Evolutionary conservation across 2,113 vertebrate species (phyloP).

Genomic region (Fukomys damarensis): DNA sequence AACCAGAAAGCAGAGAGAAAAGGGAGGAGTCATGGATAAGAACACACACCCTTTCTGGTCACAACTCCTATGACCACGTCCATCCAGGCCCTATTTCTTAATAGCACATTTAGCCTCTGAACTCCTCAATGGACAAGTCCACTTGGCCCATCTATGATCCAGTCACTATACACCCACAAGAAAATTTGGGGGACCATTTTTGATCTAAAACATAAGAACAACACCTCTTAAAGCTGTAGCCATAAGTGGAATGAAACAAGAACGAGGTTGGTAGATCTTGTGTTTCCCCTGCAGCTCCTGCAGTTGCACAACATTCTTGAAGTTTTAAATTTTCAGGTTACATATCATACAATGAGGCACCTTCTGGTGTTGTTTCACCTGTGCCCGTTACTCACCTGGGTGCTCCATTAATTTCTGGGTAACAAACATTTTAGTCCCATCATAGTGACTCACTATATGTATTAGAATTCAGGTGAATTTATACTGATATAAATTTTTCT

Average conservation of each 20-base stretch:
- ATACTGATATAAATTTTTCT: neutral
- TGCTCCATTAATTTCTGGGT: neutral
- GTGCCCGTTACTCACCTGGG: no score
- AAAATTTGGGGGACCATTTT: neutral
- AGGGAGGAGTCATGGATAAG: neutral
- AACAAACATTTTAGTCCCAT: neutral
- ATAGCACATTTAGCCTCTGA: neutral
- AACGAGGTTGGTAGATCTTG: no score
- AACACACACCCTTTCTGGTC: neutral
- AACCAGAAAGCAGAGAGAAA: neutral
- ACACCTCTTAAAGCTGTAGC: neutral
- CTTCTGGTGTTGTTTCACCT: neutral
- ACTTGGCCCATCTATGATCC: neutral
- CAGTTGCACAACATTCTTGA: rapidly evolving
- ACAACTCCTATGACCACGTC: neutral
- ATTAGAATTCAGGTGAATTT: neutral
- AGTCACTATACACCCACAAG: neutral
- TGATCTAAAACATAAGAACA: neutral
- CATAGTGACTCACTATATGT: neutral
- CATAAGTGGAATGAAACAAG: neutral
- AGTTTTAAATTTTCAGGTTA: neutral
- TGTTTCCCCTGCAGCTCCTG: rapidly evolving
- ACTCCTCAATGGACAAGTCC: neutral
- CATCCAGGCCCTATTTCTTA: neutral
- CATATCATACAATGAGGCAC: no score